phyloP scores from a whole-genome alignment of 2,888 invertebrate genomes.

The Hecatera dysodea region DNA sequence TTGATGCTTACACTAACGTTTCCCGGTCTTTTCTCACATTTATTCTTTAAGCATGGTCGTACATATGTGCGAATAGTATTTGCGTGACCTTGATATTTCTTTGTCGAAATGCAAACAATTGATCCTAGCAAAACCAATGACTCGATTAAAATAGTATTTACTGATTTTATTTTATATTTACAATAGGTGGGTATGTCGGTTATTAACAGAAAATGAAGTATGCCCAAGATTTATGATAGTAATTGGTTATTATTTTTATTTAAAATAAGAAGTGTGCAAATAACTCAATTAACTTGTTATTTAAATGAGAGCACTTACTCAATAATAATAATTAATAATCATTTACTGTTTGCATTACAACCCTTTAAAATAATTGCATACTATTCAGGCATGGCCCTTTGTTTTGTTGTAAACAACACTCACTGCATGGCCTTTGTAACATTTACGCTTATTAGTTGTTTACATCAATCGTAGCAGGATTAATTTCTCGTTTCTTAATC shows the following conservation, averaged over 20 bases:
- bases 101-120: slow-evolving; percentile 10
- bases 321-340: slow-evolving; percentile 6
- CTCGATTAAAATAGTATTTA: slow-evolving; percentile 6
- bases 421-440: slow-evolving; percentile 12
- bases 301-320: neutral
- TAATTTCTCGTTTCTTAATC: too few species aligned
- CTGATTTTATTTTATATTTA: slow-evolving; percentile 1
- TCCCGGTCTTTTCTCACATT: slow-evolving; percentile 5
- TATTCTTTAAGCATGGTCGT: slow-evolving; percentile 13
- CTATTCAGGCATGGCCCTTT: slow-evolving; percentile 12
- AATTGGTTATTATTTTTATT: slow-evolving; percentile 7
- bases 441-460: slow-evolving; percentile 15
- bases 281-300: slow-evolving; percentile 1
- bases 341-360: slow-evolving; percentile 10
- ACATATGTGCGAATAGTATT: slow-evolving; percentile 10
- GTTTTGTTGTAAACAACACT: slow-evolving; percentile 10
- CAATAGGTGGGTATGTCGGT: slow-evolving; percentile 2
- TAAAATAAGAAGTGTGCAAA: slow-evolving; percentile 4
- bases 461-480: slow-evolving; percentile 9
- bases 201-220: neutral
- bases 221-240: slow-evolving; percentile 4
- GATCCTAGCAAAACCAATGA: slow-evolving; percentile 11
- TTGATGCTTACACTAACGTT: slow-evolving; percentile 9
- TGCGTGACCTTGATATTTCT: slow-evolving; percentile 16
- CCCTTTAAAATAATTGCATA: slow-evolving; percentile 5